phyloP scores from a whole-genome alignment of 2,113 vertebrate species.

The Centrocercus urophasianus region DNA sequence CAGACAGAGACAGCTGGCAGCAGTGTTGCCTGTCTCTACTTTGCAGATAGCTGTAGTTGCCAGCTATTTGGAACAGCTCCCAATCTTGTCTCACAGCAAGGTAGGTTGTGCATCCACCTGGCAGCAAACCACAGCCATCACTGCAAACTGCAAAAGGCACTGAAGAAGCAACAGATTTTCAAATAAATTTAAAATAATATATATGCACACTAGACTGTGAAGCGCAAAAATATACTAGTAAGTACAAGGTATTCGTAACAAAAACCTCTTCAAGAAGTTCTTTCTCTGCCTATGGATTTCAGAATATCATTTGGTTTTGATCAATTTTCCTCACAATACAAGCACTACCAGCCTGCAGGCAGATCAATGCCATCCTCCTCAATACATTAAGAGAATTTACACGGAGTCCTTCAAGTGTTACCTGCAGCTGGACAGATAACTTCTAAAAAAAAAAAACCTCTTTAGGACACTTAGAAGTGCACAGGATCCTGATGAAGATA shows the following conservation, averaged over 20 bases:
- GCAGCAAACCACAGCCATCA: not conserved
- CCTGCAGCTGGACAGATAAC: not conserved
- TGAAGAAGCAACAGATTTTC: not conserved
- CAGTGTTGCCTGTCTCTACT: conserved; percentile 14
- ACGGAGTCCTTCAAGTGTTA: not conserved
- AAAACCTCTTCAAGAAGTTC: not conserved
- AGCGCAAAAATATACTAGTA: not conserved
- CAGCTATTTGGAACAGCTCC: conserved; percentile 47
- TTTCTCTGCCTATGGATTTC: not conserved
- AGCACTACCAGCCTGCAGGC: not conserved
- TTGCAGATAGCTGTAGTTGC: conserved; percentile 16
- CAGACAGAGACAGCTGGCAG: conserved; percentile 52
- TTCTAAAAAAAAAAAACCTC: not conserved
- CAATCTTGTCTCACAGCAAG: conserved; percentile 27
- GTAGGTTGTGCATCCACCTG: not conserved
- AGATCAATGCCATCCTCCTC: not conserved
- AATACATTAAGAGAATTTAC: not conserved
- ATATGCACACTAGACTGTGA: not conserved
- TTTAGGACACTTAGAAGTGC: not conserved
- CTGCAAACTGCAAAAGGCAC: not conserved
- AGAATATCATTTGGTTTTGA: not conserved
- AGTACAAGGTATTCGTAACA: not conserved
- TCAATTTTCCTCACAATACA: not conserved
- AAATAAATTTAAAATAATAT: not conserved
- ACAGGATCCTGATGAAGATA: not conserved